Conservation (phyloP, 2,888 invertebrate genomes). For the Lasioglossum zephyrum region DNA sequence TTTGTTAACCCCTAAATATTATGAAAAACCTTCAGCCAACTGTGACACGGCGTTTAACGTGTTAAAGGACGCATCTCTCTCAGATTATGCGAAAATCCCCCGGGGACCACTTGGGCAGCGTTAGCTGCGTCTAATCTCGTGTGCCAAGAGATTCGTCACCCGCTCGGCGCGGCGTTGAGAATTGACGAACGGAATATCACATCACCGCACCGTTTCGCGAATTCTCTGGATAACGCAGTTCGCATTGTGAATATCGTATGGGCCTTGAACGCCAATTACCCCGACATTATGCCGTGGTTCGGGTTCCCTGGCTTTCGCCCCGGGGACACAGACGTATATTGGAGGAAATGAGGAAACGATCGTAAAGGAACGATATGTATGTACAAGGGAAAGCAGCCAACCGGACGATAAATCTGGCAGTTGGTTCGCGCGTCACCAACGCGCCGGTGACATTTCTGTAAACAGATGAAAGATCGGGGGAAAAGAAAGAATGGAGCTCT, state of each 20-base stretch:
- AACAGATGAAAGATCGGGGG: conserved; percentile 56
- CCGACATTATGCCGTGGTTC: neutral
- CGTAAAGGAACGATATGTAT: conserved; percentile 33
- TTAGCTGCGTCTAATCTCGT: conserved; percentile 24
- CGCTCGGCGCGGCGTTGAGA: neutral
- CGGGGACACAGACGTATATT: neutral
- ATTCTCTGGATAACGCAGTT: neutral
- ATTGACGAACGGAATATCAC: conserved; percentile 39
- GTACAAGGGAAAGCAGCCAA: conserved; percentile 32
- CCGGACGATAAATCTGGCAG: conserved; percentile 68
- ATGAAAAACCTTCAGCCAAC: neutral
- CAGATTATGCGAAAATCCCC: neutral
- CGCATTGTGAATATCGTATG: conserved; percentile 13
- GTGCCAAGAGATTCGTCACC: conserved; percentile 41
- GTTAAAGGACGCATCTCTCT: neutral
- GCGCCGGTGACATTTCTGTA: conserved; percentile 64
- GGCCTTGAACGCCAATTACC: conserved; percentile 33
- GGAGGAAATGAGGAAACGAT: conserved; percentile 3
- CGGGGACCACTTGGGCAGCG: neutral
- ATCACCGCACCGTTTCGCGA: neutral
- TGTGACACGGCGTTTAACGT: neutral
- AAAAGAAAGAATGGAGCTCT: conserved; percentile 26
- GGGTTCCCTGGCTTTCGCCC: neutral
- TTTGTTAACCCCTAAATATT: neutral
- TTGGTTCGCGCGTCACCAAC: conserved; percentile 65